These are phyloP conservation scores for Tympanoctomys barrerae DNA, from an alignment of 2,797 vertebrate genomes.

Conservation along the genomic window DNA sequence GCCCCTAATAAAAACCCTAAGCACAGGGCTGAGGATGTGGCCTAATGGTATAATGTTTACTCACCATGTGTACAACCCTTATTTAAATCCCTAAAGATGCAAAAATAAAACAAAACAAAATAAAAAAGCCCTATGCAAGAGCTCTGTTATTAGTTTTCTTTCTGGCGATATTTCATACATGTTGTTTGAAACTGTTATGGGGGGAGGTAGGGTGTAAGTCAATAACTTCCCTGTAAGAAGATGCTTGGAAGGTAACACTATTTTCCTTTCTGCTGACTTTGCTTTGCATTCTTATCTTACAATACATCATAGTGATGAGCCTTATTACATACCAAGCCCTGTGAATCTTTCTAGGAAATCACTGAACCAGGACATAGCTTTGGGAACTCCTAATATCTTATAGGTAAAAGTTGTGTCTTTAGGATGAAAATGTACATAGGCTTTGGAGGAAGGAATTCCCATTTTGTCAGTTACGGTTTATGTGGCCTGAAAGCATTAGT, in stretches of 20 bases:
- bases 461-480: conserved; percentile 33
- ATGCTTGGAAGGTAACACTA: neutral
- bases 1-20: neutral
- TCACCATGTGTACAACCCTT: neutral
- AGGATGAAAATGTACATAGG: conserved; percentile 21
- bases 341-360: conserved; percentile 35
- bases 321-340: neutral
- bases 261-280: conserved; percentile 14
- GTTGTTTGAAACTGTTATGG: neutral
- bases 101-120: neutral
- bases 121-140: neutral
- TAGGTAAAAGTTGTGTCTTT: conserved; percentile 11
- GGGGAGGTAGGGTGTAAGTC: neutral
- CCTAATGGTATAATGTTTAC: neutral
- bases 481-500: neutral
- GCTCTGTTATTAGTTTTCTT: neutral
- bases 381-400: neutral
- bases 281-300: conserved; percentile 3
- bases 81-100: neutral
- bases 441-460: conserved; percentile 34
- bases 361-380: neutral
- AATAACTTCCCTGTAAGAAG: neutral
- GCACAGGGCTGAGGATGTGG: neutral
- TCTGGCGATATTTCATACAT: neutral
- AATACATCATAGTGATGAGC: neutral